Base-by-base conservation (phyloP, 2,888 invertebrate species). In the Clostera curtula region DNA sequence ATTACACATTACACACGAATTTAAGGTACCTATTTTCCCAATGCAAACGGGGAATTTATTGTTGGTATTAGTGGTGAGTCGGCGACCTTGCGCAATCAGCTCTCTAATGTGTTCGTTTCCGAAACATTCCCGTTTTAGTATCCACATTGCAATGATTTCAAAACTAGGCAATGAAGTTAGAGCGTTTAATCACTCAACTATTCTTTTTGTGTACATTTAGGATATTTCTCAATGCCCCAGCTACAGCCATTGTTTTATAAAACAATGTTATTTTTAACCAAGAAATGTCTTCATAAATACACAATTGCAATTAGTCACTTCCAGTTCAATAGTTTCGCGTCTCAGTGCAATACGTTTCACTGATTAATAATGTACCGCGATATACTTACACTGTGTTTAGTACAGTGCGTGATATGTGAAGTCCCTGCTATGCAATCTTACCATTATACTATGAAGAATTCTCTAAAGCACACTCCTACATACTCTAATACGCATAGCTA, bases 221-320 rank as follows among this genome's bases (percentile, higher is more conserved):
- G 68, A 70, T 60, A 73, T 76, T 62, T 74, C 66, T 50, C 58
- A 74, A 77, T 50, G 26, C 57, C 54, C 58, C 36, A 51, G 25
- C 40, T 40, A 36, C 19, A 21, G 31, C 65, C 47, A 75, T 75
- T 75, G 76, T 76, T 38, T n/a, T 43, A 24, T 30, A 42, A 55
- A 62, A 70, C 74, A 75, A 71, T 73, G 58, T 55, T 43, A 35
- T 45, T 44, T 40, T 43, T 41, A 36, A 32, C 33, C 40, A 42
- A 42, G 45, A 54, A 56, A 55, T 68, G 68, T 67, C 56, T 55
- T 61, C 54, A 70, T 75, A 79, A 65, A 77, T 68, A 62, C 65
- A 60, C 44, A 43, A 55, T 59, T 57, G 47, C 52, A 36, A 50
- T 55, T 54, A 43, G 46, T 29, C 39, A 56, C 47, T 67, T 67